Evolutionary conservation across 2,888 invertebrate species (phyloP), one percentile per base, ranked within the genome.

Genomic region (Hecatera dysodea): DNA sequence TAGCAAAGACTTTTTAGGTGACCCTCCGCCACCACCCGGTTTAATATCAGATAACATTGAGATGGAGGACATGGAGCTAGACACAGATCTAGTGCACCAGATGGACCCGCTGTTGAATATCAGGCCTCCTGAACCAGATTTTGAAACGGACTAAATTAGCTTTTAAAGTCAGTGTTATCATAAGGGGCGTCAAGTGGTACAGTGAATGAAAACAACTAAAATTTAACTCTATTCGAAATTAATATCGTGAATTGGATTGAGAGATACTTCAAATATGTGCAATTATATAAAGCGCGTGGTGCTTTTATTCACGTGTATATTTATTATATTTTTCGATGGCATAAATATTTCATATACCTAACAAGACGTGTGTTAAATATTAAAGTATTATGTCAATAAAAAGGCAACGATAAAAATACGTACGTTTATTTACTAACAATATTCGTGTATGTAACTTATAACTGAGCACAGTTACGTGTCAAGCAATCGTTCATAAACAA

Each of bases 401-500:
- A 90, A 80, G 52, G 77, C 68, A 71, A 39, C 42, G 8, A 63
- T 85, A 82, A 84, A 84, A 87, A 86, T 87, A 90, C 75, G 83
- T 89, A 88, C 81, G 84, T 89, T 90, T 89, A 87, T 86, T 90
- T 79, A 84, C 87, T 90, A 88, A 87, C 83, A 87, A 84, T 89
- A 89, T 83, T 84, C 77, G 69, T 84, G 82, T 87, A 85, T 86
- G 84, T 88, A 88, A 85, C 85, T 84, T 82, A 85, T 78, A 84
- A 82, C 75, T 85, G 82, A 75, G 79, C 79, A 78, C 68, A 80
- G 79, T 83, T 81, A 75, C 68, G 77, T 80, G 75, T 78, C 81
- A 82, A 86, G 86, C 86, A 86, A 84, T 80, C 65, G 75, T 81
- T 83, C 84, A 75, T 71, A 80, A 81, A 84, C 53, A 70, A 72